Percentiles rank a stretch among this genome's conserved stretches.
Evolutionary conservation across 2,797 vertebrate genomes (phyloP).

Genomic region (Pseudomugil gertrudae): DNA sequence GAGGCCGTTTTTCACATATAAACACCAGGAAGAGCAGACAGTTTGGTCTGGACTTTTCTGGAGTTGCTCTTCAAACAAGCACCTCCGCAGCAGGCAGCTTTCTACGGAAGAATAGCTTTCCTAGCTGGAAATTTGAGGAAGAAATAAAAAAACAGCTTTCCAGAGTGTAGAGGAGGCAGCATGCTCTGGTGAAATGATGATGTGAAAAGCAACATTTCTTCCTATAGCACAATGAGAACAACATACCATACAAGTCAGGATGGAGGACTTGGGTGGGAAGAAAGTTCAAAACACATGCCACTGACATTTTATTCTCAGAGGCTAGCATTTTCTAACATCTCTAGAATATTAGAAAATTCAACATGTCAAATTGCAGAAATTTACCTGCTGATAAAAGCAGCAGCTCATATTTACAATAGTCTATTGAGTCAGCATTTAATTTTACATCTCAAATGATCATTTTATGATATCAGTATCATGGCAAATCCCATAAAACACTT

Average conservation of each 20-base stretch:
- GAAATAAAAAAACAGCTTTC: not conserved
- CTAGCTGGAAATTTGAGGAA: not conserved
- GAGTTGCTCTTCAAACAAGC: not conserved
- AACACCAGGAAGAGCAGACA: not conserved
- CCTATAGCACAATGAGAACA: no score
- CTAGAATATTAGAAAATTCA: no score
- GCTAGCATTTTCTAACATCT: not conserved
- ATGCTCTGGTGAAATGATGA: not conserved
- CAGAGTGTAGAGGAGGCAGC: not conserved
- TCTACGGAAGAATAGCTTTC: not conserved
- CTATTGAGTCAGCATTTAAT: not conserved
- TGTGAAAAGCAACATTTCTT: not conserved
- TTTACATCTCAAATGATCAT: not conserved
- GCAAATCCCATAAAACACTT: not conserved
- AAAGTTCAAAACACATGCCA: not conserved
- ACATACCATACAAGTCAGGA: no score
- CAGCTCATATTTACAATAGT: not conserved
- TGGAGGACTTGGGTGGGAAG: not conserved
- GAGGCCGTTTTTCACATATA: not conserved
- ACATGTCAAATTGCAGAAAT: not conserved
- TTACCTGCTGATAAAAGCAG: not conserved
- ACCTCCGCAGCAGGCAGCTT: not conserved
- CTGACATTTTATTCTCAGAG: not conserved
- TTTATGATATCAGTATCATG: not conserved
- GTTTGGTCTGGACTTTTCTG: not conserved